These are phyloP conservation scores for Pangasius macronema DNA, from an alignment of 2,797 vertebrate genomes.

Conservation along the genomic window DNA sequence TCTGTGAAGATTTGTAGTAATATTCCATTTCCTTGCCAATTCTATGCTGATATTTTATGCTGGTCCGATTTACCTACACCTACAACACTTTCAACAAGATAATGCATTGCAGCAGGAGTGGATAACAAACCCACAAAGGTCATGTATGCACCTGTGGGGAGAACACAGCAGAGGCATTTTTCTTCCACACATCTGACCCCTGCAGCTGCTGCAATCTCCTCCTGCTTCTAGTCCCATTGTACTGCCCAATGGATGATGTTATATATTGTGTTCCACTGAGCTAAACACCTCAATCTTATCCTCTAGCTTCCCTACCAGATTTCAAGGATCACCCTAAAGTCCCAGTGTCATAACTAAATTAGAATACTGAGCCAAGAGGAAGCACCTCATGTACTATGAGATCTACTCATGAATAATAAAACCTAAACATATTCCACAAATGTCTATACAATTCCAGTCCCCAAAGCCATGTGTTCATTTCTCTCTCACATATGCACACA, in stretches of 20 bases:
- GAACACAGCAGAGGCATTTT: constrained; percentile 1
- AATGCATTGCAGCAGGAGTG: neutral
- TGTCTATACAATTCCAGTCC: neutral
- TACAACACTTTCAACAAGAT: neutral
- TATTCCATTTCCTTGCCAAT: neutral
- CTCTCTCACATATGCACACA: neutral
- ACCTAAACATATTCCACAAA: neutral
- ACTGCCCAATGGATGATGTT: neutral
- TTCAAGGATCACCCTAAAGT: constrained; percentile 27
- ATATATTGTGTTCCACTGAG: constrained; percentile 23
- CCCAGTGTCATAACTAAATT: constrained; percentile 41
- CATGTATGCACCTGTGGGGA: neutral
- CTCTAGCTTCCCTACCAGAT: constrained; percentile 56
- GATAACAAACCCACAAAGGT: constrained; percentile 22
- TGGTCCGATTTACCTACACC: neutral
- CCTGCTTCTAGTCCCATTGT: neutral
- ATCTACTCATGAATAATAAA: constrained; percentile 3
- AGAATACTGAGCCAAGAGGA: constrained; percentile 19
- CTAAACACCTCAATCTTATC: constrained; percentile 49
- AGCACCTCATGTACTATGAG: neutral
- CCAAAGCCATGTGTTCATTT: constrained; percentile 6
- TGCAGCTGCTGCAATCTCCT: constrained; percentile 3
- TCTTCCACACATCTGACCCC: constrained; percentile 10
- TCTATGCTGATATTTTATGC: neutral
- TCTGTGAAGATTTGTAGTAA: neutral